A percentile compares a stretch with the other conserved stretches of the same genome.
Conservation (phyloP, 2,797 vertebrate genomes). For the Gila robusta region DNA sequence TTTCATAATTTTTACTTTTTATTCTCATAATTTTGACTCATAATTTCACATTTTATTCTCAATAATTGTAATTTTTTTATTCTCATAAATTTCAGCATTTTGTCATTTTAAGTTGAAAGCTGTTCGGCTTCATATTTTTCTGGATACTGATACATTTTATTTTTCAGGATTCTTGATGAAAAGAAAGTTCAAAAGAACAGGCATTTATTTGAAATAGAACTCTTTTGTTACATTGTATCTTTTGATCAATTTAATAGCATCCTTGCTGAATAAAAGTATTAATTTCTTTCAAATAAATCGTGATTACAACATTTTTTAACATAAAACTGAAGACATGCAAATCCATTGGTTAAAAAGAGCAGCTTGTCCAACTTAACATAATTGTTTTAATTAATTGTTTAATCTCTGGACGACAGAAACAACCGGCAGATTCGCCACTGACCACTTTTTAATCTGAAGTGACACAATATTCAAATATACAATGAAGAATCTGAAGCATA, state of each 20-base stretch:
- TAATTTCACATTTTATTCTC: neutral
- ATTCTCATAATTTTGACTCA: neutral
- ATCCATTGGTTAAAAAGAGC: too few species aligned
- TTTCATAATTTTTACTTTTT: neutral
- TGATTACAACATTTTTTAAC: neutral
- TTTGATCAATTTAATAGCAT: neutral
- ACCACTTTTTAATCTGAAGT: too few species aligned
- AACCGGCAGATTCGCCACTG: too few species aligned
- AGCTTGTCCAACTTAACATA: neutral
- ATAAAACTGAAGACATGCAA: too few species aligned
- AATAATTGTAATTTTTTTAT: too few species aligned
- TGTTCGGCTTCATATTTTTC: too few species aligned
- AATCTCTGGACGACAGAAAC: too few species aligned
- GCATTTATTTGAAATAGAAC: neutral
- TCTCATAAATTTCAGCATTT: neutral
- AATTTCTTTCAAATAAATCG: neutral
- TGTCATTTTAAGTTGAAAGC: neutral
- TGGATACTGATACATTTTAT: too few species aligned
- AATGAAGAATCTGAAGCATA: too few species aligned
- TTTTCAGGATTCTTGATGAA: neutral
- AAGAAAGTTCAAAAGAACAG: neutral
- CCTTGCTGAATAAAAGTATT: neutral
- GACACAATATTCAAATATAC: too few species aligned
- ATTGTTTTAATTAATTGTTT: too few species aligned
- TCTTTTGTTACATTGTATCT: neutral